Conservation (phyloP, 2,888 invertebrate genomes). For the Macrophya annulata region DNA sequence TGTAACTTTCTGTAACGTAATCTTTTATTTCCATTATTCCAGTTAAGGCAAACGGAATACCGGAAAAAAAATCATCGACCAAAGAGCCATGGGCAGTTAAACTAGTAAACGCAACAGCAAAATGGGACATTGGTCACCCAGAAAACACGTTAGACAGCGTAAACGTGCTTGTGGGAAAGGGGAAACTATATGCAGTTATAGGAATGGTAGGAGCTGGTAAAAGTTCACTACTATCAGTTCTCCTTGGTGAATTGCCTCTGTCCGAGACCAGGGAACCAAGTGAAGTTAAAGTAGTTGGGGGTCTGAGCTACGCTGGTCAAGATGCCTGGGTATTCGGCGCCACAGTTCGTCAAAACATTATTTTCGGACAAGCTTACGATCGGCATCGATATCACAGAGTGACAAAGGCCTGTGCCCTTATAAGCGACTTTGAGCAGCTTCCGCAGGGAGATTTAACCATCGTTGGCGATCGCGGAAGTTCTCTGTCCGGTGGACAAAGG, state of each 20-base stretch:
- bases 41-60: not conserved
- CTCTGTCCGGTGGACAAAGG: constrained; percentile 88
- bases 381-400: constrained; percentile 81
- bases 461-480: constrained; percentile 87
- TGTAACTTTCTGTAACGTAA: no score
- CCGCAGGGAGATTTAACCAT: constrained; percentile 86
- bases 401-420: constrained; percentile 77
- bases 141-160: constrained; percentile 81
- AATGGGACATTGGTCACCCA: constrained; percentile 81
- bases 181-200: constrained; percentile 86
- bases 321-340: constrained; percentile 93
- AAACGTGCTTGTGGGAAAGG: constrained; percentile 81
- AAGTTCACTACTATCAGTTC: constrained; percentile 85
- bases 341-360: constrained; percentile 91
- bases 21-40: not conserved
- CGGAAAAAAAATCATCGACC: not conserved
- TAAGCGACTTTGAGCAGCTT: constrained; percentile 82
- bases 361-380: constrained; percentile 88
- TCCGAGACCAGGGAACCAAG: constrained; percentile 78
- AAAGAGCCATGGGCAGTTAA: constrained; percentile 65
- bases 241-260: constrained; percentile 88
- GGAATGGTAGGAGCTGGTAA: constrained; percentile 90
- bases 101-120: constrained; percentile 75
- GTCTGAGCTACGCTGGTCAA: constrained; percentile 89
- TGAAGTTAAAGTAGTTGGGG: constrained; percentile 84